Evolutionary conservation across 2,888 invertebrate genomes (phyloP).

Genomic region (Epinotia nisella): DNA sequence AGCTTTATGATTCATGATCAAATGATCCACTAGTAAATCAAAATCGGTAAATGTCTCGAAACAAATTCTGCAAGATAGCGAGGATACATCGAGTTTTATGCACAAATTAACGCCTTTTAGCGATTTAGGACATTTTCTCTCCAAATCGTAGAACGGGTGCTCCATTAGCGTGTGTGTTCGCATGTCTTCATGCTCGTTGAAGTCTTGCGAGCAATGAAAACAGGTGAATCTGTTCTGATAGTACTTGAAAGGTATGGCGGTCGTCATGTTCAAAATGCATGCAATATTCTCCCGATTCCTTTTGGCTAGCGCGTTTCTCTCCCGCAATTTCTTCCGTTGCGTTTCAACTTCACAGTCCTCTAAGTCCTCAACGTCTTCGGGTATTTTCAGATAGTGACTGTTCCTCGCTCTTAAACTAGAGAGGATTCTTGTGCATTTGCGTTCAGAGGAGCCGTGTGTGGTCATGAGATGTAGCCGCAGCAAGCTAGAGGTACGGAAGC

Average conservation of each 20-base stretch:
- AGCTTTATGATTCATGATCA: conserved; percentile 47
- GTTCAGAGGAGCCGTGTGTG: conserved; percentile 36
- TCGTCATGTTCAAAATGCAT: conserved; percentile 48
- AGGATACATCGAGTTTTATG: conserved; percentile 49
- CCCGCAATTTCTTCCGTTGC: conserved; percentile 26
- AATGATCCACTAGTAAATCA: conserved; percentile 48
- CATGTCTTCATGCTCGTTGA: conserved; percentile 45
- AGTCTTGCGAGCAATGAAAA: conserved; percentile 47
- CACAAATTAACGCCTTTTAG: conserved; percentile 44
- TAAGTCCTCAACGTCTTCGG: conserved; percentile 17
- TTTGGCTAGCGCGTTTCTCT: conserved; percentile 42
- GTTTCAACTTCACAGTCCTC: conserved; percentile 35
- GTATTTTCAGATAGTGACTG: conserved; percentile 3
- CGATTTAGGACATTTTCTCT: conserved; percentile 44
- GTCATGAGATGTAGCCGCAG: conserved; percentile 35
- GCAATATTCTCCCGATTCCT: conserved; percentile 45
- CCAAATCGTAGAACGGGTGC: conserved; percentile 43
- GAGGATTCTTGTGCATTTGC: conserved; percentile 36
- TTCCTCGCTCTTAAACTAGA: conserved; percentile 24
- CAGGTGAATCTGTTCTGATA: conserved; percentile 48
- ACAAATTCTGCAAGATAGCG: conserved; percentile 48
- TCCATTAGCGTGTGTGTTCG: conserved; percentile 44
- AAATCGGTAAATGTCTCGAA: conserved; percentile 45
- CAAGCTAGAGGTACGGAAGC: conserved; percentile 35
- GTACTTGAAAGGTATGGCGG: conserved; percentile 49